Evolutionary conservation across 2,113 vertebrate species (phyloP).

Genomic region (Chascanopsetta lugubris): DNA sequence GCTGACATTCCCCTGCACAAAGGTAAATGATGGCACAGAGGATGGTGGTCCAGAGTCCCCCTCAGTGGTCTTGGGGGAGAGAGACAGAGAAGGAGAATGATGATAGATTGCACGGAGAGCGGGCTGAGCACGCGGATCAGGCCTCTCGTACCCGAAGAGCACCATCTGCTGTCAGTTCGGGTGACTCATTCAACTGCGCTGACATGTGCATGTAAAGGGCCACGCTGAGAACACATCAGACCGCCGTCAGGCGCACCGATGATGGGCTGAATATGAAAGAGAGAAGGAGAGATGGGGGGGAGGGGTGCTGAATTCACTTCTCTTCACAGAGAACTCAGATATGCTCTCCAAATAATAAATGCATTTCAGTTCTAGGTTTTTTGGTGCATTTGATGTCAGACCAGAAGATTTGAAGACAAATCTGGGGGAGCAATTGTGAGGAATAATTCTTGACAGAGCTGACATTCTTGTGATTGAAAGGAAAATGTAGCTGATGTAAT

Average conservation of each 20-base stretch:
- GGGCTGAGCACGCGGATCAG: conserved; percentile 56
- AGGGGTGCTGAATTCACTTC: conserved; percentile 25
- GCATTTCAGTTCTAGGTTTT: conserved; percentile 3
- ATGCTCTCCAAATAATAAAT: background rate
- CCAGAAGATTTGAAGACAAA: conserved; percentile 28
- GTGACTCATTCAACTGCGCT: conserved; percentile 71
- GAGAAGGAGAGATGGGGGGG: conserved; percentile 12
- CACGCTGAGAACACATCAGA: conserved; percentile 65
- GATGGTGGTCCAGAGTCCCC: conserved; percentile 73
- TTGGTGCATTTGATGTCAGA: too few species aligned
- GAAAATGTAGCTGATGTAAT: conserved; percentile 39
- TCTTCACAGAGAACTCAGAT: conserved; percentile 17
- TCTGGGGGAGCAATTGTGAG: background rate
- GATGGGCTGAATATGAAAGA: conserved; percentile 58
- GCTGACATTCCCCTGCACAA: conserved; percentile 74
- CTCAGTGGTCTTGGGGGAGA: conserved; percentile 65
- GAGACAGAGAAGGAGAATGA: conserved; percentile 71
- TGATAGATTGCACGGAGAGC: conserved; percentile 77
- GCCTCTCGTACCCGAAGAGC: conserved; percentile 80
- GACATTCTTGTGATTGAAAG: conserved; percentile 32
- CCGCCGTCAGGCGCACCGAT: conserved; percentile 50
- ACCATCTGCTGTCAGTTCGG: conserved; percentile 84
- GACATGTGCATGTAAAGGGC: conserved; percentile 64
- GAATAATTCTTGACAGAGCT: conserved; percentile 14
- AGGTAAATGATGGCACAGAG: conserved; percentile 78